phyloP scores from a whole-genome alignment of 2,888 invertebrate species.

The Omphaloscelis lunosa region DNA sequence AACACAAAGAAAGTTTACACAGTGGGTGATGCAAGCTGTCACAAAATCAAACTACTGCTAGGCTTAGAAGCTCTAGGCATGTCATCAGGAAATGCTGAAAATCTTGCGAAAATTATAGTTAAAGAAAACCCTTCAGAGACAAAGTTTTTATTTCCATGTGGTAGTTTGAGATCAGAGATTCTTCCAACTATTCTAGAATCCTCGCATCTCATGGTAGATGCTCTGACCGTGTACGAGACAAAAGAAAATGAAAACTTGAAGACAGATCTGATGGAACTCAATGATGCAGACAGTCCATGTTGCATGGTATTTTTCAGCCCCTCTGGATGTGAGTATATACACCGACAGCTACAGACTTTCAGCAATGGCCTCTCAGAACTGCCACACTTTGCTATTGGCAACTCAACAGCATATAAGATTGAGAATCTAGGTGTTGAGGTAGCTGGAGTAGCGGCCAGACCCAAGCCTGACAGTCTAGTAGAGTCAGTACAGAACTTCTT shows the following conservation, averaged over 20 bases:
- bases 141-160: slow-evolving; percentile 85
- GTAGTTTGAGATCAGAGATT: slow-evolving; percentile 82
- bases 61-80: slow-evolving; percentile 82
- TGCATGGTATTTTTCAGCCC: slow-evolving; percentile 88
- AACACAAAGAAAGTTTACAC: slow-evolving; percentile 80
- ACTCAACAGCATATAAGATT: slow-evolving; percentile 86
- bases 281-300: slow-evolving; percentile 70
- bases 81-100: slow-evolving; percentile 81
- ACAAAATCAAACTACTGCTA: slow-evolving; percentile 77
- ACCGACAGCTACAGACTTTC: slow-evolving; percentile 85
- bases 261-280: slow-evolving; percentile 77
- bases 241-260: slow-evolving; percentile 83
- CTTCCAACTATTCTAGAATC: slow-evolving; percentile 76
- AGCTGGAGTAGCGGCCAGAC: slow-evolving; percentile 82
- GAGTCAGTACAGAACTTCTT: slow-evolving; percentile 80
- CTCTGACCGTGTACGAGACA: slow-evolving; percentile 85
- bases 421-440: slow-evolving; percentile 85
- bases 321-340: slow-evolving; percentile 85
- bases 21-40: slow-evolving; percentile 80
- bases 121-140: slow-evolving; percentile 75
- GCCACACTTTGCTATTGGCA: slow-evolving; percentile 88
- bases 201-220: slow-evolving; percentile 76
- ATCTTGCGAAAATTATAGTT: slow-evolving; percentile 78
- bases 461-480: slow-evolving; percentile 79
- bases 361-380: slow-evolving; percentile 78